Evolutionary conservation across 1,140 invertebrate genomes (phyloP).

Genomic region (Galleria mellonella): DNA sequence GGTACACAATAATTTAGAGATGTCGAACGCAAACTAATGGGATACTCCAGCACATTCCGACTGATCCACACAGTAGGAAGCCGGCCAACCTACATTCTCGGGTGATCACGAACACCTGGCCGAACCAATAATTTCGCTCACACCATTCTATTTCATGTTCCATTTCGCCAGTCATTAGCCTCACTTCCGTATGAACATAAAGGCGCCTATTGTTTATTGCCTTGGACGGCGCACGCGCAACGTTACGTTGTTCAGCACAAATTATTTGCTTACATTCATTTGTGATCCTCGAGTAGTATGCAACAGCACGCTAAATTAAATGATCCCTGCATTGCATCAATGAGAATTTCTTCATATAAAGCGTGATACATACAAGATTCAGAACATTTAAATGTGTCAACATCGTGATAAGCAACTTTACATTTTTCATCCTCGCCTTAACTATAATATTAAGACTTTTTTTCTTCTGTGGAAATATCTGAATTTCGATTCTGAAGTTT

Average conservation of each 20-base stretch:
- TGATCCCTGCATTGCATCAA: too few species aligned
- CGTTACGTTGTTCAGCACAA: background rate
- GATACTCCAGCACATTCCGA: conserved; percentile 12
- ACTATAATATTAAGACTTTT: too few species aligned
- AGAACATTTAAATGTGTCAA: too few species aligned
- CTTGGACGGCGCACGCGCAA: conserved; percentile 6
- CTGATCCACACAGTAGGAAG: conserved; percentile 15
- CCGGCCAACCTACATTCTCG: conserved; percentile 2
- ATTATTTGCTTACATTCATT: background rate
- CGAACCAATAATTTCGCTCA: conserved; percentile 40
- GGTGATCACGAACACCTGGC: conserved; percentile 24
- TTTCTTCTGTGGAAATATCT: too few species aligned
- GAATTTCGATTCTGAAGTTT: too few species aligned
- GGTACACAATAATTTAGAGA: conserved; percentile 2
- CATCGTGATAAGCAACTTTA: too few species aligned
- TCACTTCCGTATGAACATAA: conserved; percentile 18
- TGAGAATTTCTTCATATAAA: too few species aligned
- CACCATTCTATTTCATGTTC: conserved; percentile 25
- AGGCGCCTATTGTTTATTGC: conserved; percentile 6
- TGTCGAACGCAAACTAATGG: conserved; percentile 3
- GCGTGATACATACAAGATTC: too few species aligned
- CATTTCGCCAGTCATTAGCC: conserved; percentile 23
- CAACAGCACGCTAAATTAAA: too few species aligned
- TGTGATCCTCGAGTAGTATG: too few species aligned
- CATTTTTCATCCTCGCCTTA: too few species aligned